phyloP scores from a whole-genome alignment of 2,888 invertebrate genomes.

The Charanyca ferruginea region DNA sequence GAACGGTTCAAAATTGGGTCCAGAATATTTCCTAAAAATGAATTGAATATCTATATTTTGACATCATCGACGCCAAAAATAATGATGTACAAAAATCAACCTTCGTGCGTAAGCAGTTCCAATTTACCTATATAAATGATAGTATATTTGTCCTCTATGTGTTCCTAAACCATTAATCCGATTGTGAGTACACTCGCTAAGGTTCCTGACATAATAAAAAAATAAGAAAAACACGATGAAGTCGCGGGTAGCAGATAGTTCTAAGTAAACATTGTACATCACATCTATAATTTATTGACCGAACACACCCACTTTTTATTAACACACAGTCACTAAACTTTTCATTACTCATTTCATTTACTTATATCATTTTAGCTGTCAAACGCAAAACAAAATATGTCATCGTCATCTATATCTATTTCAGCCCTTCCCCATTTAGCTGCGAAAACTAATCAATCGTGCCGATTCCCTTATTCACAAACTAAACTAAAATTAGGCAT shows the following conservation, averaged over 20 bases:
- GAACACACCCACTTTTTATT: conserved; percentile 28
- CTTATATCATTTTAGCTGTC: conserved; percentile 1
- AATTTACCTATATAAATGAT: no score
- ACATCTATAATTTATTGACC: conserved; percentile 28
- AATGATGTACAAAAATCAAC: neutral
- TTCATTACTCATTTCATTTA: conserved; percentile 4
- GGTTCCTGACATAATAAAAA: no score
- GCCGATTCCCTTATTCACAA: no score
- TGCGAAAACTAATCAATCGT: neutral
- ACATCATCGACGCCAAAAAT: neutral
- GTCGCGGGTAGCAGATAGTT: no score
- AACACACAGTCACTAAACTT: conserved; percentile 21
- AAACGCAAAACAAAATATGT: neutral
- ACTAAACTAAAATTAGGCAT: no score
- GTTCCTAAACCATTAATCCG: no score
- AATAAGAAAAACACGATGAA: no score
- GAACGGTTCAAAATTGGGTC: neutral
- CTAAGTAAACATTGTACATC: no score
- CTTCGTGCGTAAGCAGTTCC: neutral
- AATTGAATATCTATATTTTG: neutral
- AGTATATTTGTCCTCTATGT: no score
- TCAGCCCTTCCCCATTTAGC: neutral
- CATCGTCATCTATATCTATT: neutral
- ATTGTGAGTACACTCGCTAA: no score
- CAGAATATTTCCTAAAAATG: neutral